phyloP scores from a whole-genome alignment of 2,113 vertebrate species.

The Todiramphus chloris region DNA sequence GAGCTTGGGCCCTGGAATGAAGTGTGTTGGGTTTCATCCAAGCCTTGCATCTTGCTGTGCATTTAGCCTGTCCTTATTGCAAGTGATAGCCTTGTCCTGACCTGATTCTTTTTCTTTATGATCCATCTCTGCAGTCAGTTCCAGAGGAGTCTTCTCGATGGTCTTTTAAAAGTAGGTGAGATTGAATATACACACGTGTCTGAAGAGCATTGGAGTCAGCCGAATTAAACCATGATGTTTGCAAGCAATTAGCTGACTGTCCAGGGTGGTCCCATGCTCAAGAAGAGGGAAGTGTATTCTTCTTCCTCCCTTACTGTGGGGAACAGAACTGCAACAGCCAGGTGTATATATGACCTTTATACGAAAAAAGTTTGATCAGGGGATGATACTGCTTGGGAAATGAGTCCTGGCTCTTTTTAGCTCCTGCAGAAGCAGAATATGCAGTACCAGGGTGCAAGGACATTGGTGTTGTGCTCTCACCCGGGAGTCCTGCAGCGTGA shows the following conservation, averaged over 20 bases:
- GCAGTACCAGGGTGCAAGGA: background rate
- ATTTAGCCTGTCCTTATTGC: background rate
- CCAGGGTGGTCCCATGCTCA: background rate
- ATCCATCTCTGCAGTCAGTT: background rate
- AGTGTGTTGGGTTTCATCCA: background rate
- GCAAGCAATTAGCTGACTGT: background rate
- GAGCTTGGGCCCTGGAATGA: background rate
- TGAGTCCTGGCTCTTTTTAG: background rate
- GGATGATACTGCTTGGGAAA: background rate
- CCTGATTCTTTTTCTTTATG: background rate
- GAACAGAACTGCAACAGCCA: background rate
- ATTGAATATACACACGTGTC: background rate
- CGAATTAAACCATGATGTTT: background rate
- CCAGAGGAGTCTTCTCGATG: background rate
- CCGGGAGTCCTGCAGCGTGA: background rate
- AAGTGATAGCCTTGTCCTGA: background rate
- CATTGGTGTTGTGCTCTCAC: background rate
- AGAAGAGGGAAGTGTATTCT: background rate
- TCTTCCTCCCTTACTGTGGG: background rate
- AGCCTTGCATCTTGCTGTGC: background rate
- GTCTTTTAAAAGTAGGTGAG: background rate
- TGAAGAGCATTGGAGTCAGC: background rate
- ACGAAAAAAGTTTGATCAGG: background rate
- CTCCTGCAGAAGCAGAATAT: background rate
- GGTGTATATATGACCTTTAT: background rate